Evolutionary conservation across 2,113 vertebrate genomes (phyloP).

Genomic region (Crotalus tigris): DNA sequence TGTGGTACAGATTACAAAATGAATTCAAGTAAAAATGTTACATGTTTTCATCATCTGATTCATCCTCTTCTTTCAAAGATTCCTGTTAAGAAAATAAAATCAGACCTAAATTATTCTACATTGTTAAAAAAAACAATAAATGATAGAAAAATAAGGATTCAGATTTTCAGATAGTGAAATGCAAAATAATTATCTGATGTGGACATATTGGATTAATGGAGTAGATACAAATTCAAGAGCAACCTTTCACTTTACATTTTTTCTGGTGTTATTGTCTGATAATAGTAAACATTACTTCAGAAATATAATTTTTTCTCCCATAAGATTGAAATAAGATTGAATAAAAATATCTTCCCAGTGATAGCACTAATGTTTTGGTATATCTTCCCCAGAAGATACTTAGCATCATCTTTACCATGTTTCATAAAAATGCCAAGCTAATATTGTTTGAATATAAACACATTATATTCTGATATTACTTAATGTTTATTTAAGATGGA

Average conservation of each 20-base stretch:
- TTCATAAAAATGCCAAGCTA: not conserved
- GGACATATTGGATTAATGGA: not conserved
- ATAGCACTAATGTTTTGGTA: not conserved
- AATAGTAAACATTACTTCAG: not conserved
- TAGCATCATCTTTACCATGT: not conserved
- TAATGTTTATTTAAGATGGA: not conserved
- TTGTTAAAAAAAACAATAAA: not conserved
- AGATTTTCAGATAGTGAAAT: not conserved
- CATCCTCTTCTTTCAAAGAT: conserved; percentile 97
- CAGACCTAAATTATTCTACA: not conserved
- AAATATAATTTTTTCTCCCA: not conserved
- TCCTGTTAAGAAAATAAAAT: conserved; percentile 76
- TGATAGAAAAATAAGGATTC: not conserved
- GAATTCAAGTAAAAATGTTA: conserved; percentile 70
- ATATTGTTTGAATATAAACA: not conserved
- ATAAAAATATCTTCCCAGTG: not conserved
- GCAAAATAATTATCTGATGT: not conserved
- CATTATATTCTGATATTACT: not conserved
- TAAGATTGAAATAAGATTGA: not conserved
- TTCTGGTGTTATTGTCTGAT: not conserved
- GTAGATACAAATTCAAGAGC: not conserved
- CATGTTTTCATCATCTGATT: conserved; percentile 99
- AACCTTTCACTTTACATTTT: not conserved
- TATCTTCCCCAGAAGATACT: not conserved
- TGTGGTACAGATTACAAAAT: conserved; percentile 55